These are phyloP conservation scores for Okapia johnstoni DNA, from an alignment of 2,113 vertebrate species.

Conservation along the genomic window DNA sequence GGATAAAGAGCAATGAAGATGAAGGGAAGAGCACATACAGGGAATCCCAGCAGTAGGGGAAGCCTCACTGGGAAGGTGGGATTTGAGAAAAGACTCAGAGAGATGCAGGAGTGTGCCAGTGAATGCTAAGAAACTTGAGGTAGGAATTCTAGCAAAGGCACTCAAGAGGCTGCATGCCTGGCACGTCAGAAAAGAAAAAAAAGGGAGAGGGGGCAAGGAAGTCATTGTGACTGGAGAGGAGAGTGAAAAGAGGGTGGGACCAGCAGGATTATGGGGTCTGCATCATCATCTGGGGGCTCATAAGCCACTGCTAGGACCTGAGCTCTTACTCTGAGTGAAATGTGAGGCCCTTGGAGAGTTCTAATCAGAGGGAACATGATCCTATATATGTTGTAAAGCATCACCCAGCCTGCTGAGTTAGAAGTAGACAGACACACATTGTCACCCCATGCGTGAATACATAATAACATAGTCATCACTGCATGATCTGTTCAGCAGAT, in stretches of 20 bases:
- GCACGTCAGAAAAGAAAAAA: not conserved
- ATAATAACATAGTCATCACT: too few relatives aligned
- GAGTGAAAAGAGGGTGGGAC: not conserved
- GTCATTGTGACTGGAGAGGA: not conserved
- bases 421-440: not conserved
- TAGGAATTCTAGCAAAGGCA: not conserved
- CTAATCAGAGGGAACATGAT: not conserved
- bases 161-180: not conserved
- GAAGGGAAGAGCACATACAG: too few relatives aligned
- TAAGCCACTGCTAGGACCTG: too few relatives aligned
- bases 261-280: too few relatives aligned
- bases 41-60: accelerated
- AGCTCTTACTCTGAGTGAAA: not conserved
- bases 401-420: not conserved
- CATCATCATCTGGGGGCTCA: accelerated
- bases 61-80: not conserved
- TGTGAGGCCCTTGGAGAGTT: not conserved
- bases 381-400: not conserved
- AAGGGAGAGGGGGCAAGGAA: not conserved
- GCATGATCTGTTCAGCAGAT: not conserved
- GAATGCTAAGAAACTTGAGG: not conserved
- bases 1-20: not conserved
- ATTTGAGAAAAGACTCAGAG: not conserved
- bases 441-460: not conserved
- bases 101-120: not conserved